phyloP scores from a whole-genome alignment of 2,888 invertebrate genomes.

The Amiota communis region DNA sequence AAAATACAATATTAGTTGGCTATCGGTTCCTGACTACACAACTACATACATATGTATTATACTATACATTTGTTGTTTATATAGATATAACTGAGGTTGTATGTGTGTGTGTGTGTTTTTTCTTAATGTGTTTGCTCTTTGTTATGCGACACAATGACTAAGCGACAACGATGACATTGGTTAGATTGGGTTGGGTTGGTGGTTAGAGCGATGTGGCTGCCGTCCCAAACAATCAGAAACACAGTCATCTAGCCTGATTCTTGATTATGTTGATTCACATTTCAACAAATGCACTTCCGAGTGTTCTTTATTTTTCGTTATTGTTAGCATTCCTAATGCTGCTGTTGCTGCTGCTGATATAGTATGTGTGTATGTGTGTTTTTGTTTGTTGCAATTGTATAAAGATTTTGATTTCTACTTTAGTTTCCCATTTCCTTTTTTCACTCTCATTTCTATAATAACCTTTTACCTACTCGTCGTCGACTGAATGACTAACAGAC shows the following conservation, averaged over 20 bases:
- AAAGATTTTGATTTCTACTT: slow-evolving; percentile 27
- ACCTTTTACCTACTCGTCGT: neutral
- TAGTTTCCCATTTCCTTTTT: neutral
- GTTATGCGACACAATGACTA: no score
- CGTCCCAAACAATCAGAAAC: no score
- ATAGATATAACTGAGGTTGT: no score
- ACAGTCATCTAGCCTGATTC: neutral
- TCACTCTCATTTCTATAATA: neutral
- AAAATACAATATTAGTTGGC: no score
- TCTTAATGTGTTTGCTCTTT: neutral
- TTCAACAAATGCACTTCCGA: slow-evolving; percentile 42
- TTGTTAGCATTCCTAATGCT: neutral
- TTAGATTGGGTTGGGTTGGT: no score
- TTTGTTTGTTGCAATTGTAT: neutral
- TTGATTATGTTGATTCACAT: slow-evolving; percentile 40
- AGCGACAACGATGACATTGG: no score
- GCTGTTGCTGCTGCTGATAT: neutral
- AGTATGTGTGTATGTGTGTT: neutral
- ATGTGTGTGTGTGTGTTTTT: neutral
- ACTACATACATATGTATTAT: no score
- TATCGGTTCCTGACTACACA: no score
- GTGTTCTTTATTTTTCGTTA: slow-evolving; percentile 12
- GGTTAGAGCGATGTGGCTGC: no score
- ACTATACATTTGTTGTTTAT: no score
- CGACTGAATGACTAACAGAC: no score